phyloP scores from a whole-genome alignment of 1,140 invertebrate species.

The Zaprionus gabonicus region DNA sequence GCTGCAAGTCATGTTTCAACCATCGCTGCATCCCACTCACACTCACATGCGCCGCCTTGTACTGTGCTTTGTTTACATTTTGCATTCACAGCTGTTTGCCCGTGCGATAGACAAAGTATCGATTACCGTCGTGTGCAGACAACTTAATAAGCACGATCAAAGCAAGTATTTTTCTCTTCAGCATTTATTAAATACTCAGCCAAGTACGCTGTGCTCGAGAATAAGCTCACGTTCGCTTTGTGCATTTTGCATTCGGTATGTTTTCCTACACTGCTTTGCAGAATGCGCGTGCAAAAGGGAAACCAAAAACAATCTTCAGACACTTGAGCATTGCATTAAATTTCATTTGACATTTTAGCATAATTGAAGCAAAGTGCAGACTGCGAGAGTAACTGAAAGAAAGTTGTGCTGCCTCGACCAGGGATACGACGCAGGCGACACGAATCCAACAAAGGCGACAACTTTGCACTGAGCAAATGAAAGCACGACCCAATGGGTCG shows the following conservation, averaged over 20 bases:
- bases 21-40: not conserved
- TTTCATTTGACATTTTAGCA: conserved; percentile 82
- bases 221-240: conserved; percentile 1
- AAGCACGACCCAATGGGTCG: conserved; percentile 53
- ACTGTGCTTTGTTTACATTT: not conserved
- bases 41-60: not conserved
- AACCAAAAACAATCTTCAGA: conserved; percentile 44
- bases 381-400: conserved; percentile 27
- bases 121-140: not conserved
- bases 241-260: conserved; percentile 7
- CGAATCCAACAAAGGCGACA: conserved; percentile 76
- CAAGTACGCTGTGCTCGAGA: not conserved
- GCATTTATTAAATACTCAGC: not conserved
- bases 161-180: not conserved
- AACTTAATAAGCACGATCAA: conserved; percentile 6
- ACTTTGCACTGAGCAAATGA: conserved; percentile 77
- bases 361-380: conserved; percentile 74
- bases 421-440: conserved; percentile 50
- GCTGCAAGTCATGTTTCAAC: not conserved
- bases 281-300: conserved; percentile 19
- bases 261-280: conserved; percentile 18
- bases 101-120: not conserved
- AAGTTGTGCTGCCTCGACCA: conserved; percentile 24
- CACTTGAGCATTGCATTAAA: conserved; percentile 79
- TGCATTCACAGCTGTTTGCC: not conserved